Evolutionary conservation across 1,140 invertebrate species (phyloP).

Genomic region (Leptopilina clavipes): DNA sequence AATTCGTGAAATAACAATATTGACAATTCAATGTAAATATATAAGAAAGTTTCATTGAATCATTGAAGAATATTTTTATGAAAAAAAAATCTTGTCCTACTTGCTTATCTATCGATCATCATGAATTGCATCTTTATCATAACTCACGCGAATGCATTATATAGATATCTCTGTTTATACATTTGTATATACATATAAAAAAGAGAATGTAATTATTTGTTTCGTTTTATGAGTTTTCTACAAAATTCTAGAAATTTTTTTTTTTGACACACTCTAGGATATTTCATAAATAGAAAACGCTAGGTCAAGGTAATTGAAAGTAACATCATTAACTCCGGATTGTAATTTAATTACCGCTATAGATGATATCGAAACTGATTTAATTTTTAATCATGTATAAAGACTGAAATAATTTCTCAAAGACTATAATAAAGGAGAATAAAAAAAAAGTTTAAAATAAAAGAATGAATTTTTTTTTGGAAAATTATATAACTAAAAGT

Average conservation of each 20-base stretch:
- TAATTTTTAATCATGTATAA: background rate
- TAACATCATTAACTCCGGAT: background rate
- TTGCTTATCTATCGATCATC: conserved; percentile 21
- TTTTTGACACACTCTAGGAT: background rate
- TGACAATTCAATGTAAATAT: background rate
- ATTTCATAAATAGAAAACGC: background rate
- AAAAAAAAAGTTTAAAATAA: too few relatives aligned
- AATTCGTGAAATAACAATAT: background rate
- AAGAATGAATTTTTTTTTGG: background rate
- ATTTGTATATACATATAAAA: background rate
- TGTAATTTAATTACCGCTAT: background rate
- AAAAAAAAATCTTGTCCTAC: conserved; percentile 15
- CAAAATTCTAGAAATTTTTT: background rate
- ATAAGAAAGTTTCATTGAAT: background rate
- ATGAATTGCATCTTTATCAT: conserved; percentile 27
- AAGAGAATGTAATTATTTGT: background rate
- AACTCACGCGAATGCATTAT: background rate
- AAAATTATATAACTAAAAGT: too few relatives aligned
- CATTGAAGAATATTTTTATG: background rate
- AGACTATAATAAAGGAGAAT: background rate
- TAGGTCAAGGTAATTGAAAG: conserved; percentile 18
- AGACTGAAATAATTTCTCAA: background rate
- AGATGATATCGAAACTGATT: background rate
- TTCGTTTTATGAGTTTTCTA: background rate
- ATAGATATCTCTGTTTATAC: background rate